These are phyloP conservation scores for Onychorhynchus coronatus DNA, from an alignment of 2,113 vertebrate genomes.

Conservation along the genomic window DNA sequence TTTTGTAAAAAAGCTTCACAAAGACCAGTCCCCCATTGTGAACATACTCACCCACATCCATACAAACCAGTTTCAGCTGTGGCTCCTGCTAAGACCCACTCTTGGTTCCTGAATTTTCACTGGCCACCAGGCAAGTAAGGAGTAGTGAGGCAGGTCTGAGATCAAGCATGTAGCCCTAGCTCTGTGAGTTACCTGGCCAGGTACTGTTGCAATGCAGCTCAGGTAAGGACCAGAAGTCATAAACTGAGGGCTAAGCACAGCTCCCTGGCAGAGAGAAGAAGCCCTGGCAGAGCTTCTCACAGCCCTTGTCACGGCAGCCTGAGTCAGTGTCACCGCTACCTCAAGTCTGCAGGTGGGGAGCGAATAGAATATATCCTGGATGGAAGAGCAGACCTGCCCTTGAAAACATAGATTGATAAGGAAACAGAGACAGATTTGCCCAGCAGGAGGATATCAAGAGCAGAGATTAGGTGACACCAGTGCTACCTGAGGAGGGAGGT, in stretches of 20 bases:
- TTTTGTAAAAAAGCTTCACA: background rate
- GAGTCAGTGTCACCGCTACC: background rate
- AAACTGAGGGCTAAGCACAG: background rate
- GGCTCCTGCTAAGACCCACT: no score
- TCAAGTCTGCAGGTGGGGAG: background rate
- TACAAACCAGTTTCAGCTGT: background rate
- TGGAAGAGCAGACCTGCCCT: background rate
- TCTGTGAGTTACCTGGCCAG: background rate
- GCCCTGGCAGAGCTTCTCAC: background rate
- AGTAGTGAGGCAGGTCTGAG: background rate
- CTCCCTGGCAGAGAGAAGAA: background rate
- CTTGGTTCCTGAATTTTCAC: background rate
- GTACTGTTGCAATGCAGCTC: background rate
- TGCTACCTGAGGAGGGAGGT: background rate
- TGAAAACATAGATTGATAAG: background rate
- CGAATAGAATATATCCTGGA: background rate
- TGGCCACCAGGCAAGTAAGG: background rate
- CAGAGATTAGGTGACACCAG: background rate
- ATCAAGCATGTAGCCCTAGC: background rate
- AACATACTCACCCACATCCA: background rate
- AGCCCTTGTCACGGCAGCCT: background rate
- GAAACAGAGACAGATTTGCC: background rate
- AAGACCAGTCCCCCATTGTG: background rate
- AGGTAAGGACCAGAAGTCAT: background rate
- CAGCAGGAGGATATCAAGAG: background rate